Base-by-base conservation (phyloP, 1,140 invertebrate genomes). In the Ostrea denselamellosa region DNA sequence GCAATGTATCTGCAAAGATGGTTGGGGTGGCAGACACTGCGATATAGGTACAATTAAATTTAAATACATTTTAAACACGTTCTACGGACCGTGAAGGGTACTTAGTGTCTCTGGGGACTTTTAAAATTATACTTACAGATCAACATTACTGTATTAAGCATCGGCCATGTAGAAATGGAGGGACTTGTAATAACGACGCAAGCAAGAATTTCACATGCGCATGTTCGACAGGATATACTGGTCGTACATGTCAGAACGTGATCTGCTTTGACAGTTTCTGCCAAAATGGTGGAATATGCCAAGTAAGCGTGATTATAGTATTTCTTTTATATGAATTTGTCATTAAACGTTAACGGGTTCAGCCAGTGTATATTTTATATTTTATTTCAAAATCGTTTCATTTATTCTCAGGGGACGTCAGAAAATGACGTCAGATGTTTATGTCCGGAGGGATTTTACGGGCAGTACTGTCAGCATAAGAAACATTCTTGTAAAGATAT, bases 81-180 rank as follows among this genome's bases (percentile, higher is more conserved):
- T 44, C 5, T 44, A 44, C 34, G 34, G 34, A 44, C 34, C 2
- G 34, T 5, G 5, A 44, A 44, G 34, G 5, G 34, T 44, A 5
- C 34, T 2, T 2, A 44, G 34, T 44, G 34, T 44, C 5, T 44
- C 1, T 44, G 34, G 5, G 34, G 5, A 44, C 34, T 44, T 44
- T 5, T 44, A 44, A 44, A 54, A 81, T 19, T 87, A 10, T 56
- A 53, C 58, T 86, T 90, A 85, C 88, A 95, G 98, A 99, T 95
- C 96, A 99, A 25, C 99, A 99, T 95, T 99, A 98, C 95, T 99
- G 98, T 95, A 98, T 98, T 86, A 98, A 99, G 95, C 97, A 99
- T 95, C 97, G 97, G 68, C 98, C 98, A 3, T 99, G 98, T 96
- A 96, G 96, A 87, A 98, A 99, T 94, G 97, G 98, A 51, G 98